Conservation (phyloP, 2,113 vertebrate species). For the Eleginops maclovinus region DNA sequence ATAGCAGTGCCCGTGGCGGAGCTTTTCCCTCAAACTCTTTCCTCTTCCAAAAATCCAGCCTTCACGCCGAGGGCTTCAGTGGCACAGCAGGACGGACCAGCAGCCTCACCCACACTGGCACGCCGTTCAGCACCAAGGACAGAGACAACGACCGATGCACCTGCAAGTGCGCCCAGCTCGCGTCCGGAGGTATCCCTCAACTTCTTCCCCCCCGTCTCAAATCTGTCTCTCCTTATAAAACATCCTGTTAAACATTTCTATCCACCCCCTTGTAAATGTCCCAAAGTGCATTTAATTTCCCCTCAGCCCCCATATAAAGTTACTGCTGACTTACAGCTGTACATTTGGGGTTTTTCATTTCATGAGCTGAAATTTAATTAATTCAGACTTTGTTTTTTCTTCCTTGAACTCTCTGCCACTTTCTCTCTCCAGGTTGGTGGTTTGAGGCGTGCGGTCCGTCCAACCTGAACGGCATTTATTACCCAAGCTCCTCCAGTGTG, state of each 20-base stretch:
- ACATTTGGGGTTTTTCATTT: slow-evolving; percentile 58
- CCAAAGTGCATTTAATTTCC: slow-evolving; percentile 53
- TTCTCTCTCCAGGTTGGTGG: slow-evolving; percentile 85
- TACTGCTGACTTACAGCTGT: slow-evolving; percentile 60
- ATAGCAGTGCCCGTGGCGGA: slow-evolving; percentile 5
- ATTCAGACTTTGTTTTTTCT: slow-evolving; percentile 53
- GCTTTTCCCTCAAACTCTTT: neutral
- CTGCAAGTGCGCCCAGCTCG: slow-evolving; percentile 85
- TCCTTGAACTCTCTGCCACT: slow-evolving; percentile 21
- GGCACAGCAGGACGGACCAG: slow-evolving; percentile 84
- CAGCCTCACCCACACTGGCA: slow-evolving; percentile 82
- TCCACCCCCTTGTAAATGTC: slow-evolving; percentile 61
- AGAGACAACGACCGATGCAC: slow-evolving; percentile 83
- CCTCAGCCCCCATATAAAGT: slow-evolving; percentile 58
- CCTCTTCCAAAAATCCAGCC: slow-evolving; percentile 61
- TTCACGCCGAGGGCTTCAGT: slow-evolving; percentile 77
- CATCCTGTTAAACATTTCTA: slow-evolving; percentile 40
- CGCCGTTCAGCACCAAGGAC: slow-evolving; percentile 87
- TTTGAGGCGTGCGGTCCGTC: slow-evolving; percentile 89
- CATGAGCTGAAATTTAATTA: slow-evolving; percentile 50
- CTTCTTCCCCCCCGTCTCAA: slow-evolving; percentile 5
- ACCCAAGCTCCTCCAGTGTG: slow-evolving; percentile 77
- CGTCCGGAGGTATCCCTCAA: slow-evolving; percentile 80
- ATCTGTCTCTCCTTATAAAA: slow-evolving; percentile 30
- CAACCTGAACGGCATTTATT: slow-evolving; percentile 88